Conservation (phyloP, 1,140 invertebrate species). For the Magallana gigas region DNA sequence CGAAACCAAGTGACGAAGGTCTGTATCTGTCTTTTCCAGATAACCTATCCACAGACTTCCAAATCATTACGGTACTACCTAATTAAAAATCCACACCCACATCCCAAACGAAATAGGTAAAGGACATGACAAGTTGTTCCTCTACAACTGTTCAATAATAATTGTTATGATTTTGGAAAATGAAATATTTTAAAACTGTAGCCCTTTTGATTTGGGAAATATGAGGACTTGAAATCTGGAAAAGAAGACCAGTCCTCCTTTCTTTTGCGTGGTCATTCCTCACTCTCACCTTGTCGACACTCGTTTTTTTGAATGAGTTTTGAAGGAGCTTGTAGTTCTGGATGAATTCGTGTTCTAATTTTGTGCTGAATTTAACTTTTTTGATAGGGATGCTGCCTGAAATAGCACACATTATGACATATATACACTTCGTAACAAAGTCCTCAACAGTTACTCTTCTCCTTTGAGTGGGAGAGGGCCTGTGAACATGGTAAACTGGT, state of each 20-base stretch:
- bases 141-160: no score
- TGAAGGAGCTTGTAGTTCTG: slow-evolving; percentile 99
- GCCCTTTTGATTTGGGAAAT: no score
- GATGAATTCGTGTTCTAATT: slow-evolving; percentile 99
- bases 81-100: no score
- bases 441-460: no score
- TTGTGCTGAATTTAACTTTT: slow-evolving; percentile 98
- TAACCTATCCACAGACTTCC: neutral
- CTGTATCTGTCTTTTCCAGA: slow-evolving; percentile 14
- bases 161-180: no score
- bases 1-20: neutral
- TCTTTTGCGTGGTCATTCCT: neutral
- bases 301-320: slow-evolving; percentile 97
- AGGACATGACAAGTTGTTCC: no score
- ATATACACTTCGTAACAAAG: slow-evolving; percentile 14
- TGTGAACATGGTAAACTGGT: no score
- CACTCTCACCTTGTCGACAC: slow-evolving; percentile 96
- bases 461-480: no score
- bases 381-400: slow-evolving; percentile 84
- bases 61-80: neutral
- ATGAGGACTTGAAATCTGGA: neutral
- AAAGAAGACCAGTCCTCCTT: neutral
- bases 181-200: no score
- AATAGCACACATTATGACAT: slow-evolving; percentile 51
- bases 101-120: no score